phyloP scores from a whole-genome alignment of 2,797 vertebrate species.

The Coranthus polyacanthus region DNA sequence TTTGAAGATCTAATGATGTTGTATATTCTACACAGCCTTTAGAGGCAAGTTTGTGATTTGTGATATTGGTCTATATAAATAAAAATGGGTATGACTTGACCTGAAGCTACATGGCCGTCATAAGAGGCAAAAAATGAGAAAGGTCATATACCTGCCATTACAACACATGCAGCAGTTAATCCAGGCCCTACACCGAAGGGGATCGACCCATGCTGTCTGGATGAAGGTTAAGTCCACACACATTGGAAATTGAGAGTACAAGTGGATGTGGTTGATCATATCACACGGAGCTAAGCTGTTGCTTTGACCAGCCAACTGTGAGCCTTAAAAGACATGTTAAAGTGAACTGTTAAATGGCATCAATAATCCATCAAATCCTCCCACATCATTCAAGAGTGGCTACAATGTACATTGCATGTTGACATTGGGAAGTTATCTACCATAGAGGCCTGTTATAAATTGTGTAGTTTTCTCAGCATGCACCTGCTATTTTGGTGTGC shows the following conservation, averaged over 20 bases:
- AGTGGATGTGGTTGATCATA: conserved; percentile 5
- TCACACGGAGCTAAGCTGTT: conserved; percentile 25
- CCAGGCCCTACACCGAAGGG: not conserved
- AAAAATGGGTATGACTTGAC: too few relatives aligned
- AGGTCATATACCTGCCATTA: too few relatives aligned
- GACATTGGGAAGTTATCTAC: not conserved
- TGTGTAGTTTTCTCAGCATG: not conserved
- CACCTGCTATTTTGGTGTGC: too few relatives aligned
- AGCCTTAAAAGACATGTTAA: conserved; percentile 15
- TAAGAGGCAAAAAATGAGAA: not conserved
- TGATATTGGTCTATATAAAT: too few relatives aligned
- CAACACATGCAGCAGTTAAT: not conserved
- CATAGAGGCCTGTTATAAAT: conserved; percentile 6
- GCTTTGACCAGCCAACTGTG: conserved; percentile 1
- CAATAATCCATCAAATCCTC: conserved; percentile 8
- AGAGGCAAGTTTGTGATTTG: too few relatives aligned
- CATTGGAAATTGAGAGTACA: not conserved
- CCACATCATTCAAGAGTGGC: not conserved
- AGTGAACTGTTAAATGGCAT: not conserved
- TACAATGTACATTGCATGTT: not conserved
- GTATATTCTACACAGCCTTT: too few relatives aligned
- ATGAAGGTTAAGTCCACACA: conserved; percentile 6
- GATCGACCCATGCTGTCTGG: not conserved
- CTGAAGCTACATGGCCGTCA: conserved; percentile 2
- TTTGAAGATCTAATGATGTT: too few relatives aligned